These are phyloP conservation scores for Nebria brevicollis DNA, from an alignment of 2,888 invertebrate genomes.

Conservation along the genomic window DNA sequence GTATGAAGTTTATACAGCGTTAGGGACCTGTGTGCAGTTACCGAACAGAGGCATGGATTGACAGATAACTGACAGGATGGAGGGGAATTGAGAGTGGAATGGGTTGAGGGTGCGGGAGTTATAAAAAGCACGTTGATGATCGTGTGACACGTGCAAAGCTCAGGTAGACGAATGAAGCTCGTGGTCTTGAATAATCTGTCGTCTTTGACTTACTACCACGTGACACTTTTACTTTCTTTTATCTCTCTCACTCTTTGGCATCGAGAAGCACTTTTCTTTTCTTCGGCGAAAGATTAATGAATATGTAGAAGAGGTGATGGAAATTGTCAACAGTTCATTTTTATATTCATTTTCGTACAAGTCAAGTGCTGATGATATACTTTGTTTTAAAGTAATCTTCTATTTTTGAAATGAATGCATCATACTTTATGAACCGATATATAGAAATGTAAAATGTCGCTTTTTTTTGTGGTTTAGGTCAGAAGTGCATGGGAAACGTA, in stretches of 20 bases:
- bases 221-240: neutral
- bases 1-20: neutral
- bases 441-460: neutral
- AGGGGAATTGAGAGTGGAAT: neutral
- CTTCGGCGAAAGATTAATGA: conserved; percentile 10
- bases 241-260: neutral
- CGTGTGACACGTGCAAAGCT: conserved; percentile 6
- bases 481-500: neutral
- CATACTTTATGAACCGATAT: neutral
- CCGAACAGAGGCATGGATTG: neutral
- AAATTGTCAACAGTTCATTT: neutral
- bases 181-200: conserved; percentile 16
- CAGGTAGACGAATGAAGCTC: neutral
- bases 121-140: conserved; percentile 30
- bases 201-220: neutral
- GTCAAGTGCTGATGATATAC: no score
- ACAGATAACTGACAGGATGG: neutral
- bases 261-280: neutral
- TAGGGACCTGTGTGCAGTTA: neutral
- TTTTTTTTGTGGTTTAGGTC: neutral
- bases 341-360: neutral
- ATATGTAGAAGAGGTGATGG: neutral
- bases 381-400: no score
- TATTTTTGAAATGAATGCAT: no score
- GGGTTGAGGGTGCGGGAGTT: conserved; percentile 27